Conservation (phyloP, 2,113 vertebrate species). For the Syrrhaptes paradoxus region DNA sequence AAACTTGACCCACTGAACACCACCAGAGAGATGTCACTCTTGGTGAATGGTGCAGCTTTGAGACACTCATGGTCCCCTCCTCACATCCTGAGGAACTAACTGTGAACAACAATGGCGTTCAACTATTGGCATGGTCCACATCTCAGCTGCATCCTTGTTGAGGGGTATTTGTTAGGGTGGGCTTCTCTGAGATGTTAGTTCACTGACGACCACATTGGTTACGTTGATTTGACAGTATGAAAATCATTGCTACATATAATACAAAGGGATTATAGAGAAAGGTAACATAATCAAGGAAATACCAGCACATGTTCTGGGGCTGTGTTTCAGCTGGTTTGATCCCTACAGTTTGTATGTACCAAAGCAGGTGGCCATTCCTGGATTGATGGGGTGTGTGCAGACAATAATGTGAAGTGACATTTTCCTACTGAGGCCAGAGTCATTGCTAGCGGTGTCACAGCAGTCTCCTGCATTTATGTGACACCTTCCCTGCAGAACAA, state of each 20-base stretch:
- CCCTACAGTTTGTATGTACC: neutral
- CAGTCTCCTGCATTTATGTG: neutral
- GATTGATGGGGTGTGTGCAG: neutral
- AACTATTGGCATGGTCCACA: neutral
- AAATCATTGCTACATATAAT: neutral
- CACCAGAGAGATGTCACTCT: neutral
- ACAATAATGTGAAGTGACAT: neutral
- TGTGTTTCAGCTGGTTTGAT: neutral
- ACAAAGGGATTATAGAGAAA: neutral
- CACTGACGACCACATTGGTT: neutral
- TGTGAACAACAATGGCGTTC: neutral
- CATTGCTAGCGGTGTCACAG: accelerated
- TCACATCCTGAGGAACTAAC: neutral
- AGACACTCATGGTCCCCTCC: neutral
- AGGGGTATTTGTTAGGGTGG: neutral
- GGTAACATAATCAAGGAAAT: neutral
- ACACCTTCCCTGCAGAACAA: neutral
- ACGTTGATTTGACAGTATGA: neutral
- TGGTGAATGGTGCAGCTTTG: neutral
- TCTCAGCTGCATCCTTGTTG: neutral
- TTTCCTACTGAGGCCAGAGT: neutral
- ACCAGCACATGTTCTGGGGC: neutral
- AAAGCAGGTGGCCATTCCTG: neutral
- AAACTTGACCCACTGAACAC: neutral
- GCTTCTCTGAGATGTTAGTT: neutral